Conservation (phyloP, 2,888 invertebrate genomes). For the Pollenia amentaria region DNA sequence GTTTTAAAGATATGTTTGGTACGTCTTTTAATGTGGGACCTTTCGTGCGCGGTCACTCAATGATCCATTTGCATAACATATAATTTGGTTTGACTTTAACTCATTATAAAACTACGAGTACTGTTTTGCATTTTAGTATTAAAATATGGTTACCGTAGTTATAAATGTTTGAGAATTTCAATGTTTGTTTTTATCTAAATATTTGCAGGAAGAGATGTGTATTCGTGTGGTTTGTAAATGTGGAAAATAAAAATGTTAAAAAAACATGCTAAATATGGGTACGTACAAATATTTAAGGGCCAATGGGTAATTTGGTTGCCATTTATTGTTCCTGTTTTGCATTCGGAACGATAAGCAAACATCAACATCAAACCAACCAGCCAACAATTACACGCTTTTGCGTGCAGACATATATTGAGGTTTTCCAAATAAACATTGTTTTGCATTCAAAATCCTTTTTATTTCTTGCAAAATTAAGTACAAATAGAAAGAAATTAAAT, state of each 20-base stretch:
- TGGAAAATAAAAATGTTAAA: not conserved
- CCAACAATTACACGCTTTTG: constrained; percentile 7
- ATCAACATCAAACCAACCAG: constrained; percentile 15
- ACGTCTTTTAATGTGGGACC: too few relatives aligned
- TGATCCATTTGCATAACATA: too few relatives aligned
- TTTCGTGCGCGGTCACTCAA: too few relatives aligned
- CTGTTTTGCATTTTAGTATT: too few relatives aligned
- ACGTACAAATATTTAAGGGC: constrained; percentile 51
- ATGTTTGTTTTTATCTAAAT: constrained; percentile 28
- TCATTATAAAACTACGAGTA: too few relatives aligned
- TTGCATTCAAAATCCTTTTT: constrained; percentile 20
- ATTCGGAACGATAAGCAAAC: constrained; percentile 73
- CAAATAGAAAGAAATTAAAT: too few relatives aligned
- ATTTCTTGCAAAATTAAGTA: too few relatives aligned
- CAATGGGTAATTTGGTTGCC: constrained; percentile 74
- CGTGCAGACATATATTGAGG: constrained; percentile 1
- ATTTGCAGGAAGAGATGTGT: not conserved
- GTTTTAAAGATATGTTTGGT: too few relatives aligned
- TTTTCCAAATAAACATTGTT: not conserved
- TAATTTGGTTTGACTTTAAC: too few relatives aligned
- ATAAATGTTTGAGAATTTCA: constrained; percentile 2
- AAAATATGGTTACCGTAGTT: too few relatives aligned
- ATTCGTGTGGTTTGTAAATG: not conserved
- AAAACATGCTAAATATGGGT: constrained; percentile 6
- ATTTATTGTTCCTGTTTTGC: constrained; percentile 80